Evolutionary conservation across 2,113 vertebrate genomes (phyloP).

Genomic region (Butorides virescens): DNA sequence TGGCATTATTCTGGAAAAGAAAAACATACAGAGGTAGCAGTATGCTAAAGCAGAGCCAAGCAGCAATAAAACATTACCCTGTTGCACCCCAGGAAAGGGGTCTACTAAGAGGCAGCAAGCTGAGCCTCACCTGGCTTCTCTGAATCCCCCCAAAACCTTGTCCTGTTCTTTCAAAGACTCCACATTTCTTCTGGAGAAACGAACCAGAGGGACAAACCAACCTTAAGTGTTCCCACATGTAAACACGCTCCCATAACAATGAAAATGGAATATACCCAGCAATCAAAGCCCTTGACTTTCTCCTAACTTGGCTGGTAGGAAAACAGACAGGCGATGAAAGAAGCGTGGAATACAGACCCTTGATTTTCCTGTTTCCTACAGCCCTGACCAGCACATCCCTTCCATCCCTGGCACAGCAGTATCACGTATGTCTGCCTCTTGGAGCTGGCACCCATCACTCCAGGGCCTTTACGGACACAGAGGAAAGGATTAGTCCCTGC

Average conservation of each 20-base stretch:
- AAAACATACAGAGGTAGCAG: neutral
- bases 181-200: neutral
- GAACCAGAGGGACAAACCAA: neutral
- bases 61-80: neutral
- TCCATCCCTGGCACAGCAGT: fast-evolving
- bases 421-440: neutral
- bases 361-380: neutral
- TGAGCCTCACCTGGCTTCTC: neutral
- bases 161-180: neutral
- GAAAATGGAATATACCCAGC: neutral
- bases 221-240: neutral
- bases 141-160: neutral
- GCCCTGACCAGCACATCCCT: neutral
- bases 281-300: neutral
- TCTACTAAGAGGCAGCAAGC: neutral
- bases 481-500: neutral
- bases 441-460: fast-evolving
- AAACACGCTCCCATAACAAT: neutral
- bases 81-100: neutral
- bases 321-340: neutral
- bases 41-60: neutral
- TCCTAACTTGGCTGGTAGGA: neutral
- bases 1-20: neutral
- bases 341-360: neutral
- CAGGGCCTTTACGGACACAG: neutral